Evolutionary conservation across 2,888 invertebrate species (phyloP).

Genomic region (Platycheirus albimanus): DNA sequence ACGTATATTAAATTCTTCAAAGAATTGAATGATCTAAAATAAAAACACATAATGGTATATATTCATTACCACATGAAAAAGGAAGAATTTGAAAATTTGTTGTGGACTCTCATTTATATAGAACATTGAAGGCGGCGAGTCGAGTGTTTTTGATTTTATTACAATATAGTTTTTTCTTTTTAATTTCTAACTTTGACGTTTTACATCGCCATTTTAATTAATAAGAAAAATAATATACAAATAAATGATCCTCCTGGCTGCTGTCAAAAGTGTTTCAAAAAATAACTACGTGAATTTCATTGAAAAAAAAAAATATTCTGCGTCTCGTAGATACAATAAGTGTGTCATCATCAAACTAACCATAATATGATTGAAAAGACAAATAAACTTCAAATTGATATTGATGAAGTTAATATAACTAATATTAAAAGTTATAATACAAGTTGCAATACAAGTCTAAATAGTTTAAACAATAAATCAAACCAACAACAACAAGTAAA

Average conservation of each 20-base stretch:
- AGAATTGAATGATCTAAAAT: slow-evolving; percentile 47
- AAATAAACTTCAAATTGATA: slow-evolving; percentile 50
- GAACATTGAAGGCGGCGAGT: slow-evolving; percentile 73
- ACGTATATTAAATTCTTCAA: slow-evolving; percentile 1
- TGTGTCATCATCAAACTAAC: slow-evolving; percentile 31
- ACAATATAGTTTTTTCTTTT: slow-evolving; percentile 19
- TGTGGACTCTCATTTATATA: slow-evolving; percentile 70
- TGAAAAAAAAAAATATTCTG: slow-evolving; percentile 16
- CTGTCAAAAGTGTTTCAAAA: slow-evolving; percentile 25
- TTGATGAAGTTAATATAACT: slow-evolving; percentile 56
- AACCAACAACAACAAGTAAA: slow-evolving; percentile 18
- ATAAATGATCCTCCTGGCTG: slow-evolving; percentile 11
- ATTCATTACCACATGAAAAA: slow-evolving; percentile 66
- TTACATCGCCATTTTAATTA: neutral
- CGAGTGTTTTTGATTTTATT: slow-evolving; percentile 52
- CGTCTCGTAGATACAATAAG: slow-evolving; percentile 6
- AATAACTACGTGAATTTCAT: slow-evolving; percentile 16
- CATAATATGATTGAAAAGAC: slow-evolving; percentile 73
- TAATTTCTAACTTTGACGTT: slow-evolving; percentile 5
- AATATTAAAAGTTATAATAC: slow-evolving; percentile 55
- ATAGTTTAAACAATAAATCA: slow-evolving; percentile 60
- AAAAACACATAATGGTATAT: slow-evolving; percentile 43
- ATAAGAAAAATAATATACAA: slow-evolving; percentile 8
- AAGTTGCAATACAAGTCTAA: slow-evolving; percentile 59
- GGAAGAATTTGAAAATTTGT: slow-evolving; percentile 63